Percentiles rank a stretch among this genome's conserved stretches.
These are phyloP conservation scores for Electrona antarctica DNA, from an alignment of 2,113 vertebrate genomes.

Conservation along the genomic window DNA sequence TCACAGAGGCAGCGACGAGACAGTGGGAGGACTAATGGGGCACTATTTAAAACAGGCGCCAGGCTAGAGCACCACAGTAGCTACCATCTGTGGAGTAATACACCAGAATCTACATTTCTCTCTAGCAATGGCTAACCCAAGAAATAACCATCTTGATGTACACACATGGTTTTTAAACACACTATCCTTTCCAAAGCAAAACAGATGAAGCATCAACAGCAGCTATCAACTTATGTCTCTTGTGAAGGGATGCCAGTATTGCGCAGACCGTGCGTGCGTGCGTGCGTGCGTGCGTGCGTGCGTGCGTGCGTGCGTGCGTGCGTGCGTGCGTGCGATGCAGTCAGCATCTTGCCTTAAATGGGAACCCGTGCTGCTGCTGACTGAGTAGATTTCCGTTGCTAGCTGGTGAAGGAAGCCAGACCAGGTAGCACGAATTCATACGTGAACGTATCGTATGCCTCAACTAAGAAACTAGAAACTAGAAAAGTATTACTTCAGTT, in stretches of 20 bases:
- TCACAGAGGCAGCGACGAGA: conserved; percentile 33
- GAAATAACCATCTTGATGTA: neutral
- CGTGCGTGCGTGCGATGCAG: conserved; percentile 7
- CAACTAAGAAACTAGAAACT: too few relatives aligned
- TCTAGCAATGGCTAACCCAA: conserved; percentile 1
- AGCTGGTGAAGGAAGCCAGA: conserved; percentile 51
- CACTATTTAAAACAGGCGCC: conserved; percentile 47
- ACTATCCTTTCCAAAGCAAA: neutral
- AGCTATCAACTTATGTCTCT: conserved; percentile 21
- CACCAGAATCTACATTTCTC: neutral
- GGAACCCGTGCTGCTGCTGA: conserved; percentile 34
- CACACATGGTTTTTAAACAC: neutral
- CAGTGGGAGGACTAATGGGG: conserved; percentile 60
- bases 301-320: neutral
- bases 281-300: neutral
- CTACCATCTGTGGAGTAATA: conserved; percentile 30
- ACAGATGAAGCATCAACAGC: conserved; percentile 31
- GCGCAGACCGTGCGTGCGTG: neutral
- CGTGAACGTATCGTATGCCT: too few relatives aligned
- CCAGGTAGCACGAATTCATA: neutral
- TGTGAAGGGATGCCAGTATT: conserved; percentile 21
- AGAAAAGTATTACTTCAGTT: too few relatives aligned
- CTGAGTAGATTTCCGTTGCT: conserved; percentile 33
- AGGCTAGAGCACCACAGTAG: conserved; percentile 23
- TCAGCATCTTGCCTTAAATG: conserved; percentile 45